Evolutionary conservation across 2,888 invertebrate species (phyloP).

Genomic region (Drosophila multiciliata): DNA sequence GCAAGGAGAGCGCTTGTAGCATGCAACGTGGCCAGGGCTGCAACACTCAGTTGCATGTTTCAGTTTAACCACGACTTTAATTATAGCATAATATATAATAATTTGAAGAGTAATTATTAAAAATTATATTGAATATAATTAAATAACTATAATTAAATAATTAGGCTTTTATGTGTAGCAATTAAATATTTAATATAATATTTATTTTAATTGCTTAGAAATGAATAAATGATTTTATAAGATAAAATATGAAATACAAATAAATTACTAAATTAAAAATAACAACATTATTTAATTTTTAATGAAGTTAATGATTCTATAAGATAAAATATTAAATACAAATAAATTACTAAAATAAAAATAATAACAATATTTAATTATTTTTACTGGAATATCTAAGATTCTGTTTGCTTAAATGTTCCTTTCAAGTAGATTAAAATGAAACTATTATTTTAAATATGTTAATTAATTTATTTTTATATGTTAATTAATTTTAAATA

Average conservation of each 20-base stretch:
- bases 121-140: not conserved
- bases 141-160: not conserved
- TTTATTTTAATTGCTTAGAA: not conserved
- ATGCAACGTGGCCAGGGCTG: constrained; percentile 68
- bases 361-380: not conserved
- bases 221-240: not conserved
- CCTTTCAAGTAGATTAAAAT: not conserved
- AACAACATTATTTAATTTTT: not conserved
- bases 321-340: not conserved
- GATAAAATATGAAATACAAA: not conserved
- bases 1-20: constrained; percentile 46
- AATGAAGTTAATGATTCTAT: no score
- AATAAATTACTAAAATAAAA: not conserved
- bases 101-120: accelerated
- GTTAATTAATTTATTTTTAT: no score
- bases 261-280: not conserved
- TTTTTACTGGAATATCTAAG: not conserved
- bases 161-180: not conserved
- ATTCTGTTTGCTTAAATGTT: no score
- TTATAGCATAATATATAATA: not conserved
- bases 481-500: not conserved
- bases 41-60: constrained; percentile 9
- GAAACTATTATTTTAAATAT: not conserved
- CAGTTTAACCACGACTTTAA: not conserved
- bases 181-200: no score